A percentile compares a stretch with the other conserved stretches of the same genome.
These are phyloP conservation scores for Onychomys arenicola DNA, from an alignment of 2,797 vertebrate genomes.

Conservation along the genomic window DNA sequence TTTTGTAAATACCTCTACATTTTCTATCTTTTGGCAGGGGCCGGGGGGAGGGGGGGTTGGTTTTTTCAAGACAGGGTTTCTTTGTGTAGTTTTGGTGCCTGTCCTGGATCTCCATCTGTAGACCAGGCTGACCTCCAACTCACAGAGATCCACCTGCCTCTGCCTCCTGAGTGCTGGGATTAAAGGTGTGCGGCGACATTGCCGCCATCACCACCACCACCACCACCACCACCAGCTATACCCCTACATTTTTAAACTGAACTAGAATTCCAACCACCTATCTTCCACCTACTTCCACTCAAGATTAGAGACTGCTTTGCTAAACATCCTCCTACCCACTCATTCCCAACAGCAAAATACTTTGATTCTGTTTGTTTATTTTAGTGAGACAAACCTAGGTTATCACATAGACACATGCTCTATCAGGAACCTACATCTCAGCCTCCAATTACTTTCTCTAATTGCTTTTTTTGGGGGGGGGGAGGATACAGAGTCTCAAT, in stretches of 20 bases:
- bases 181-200: no score
- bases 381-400: not conserved
- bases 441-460: not conserved
- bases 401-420: not conserved
- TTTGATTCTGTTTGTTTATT: not conserved
- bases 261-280: constrained; percentile 7
- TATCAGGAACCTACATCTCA: not conserved
- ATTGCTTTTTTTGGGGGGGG: no score
- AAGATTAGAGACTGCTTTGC: not conserved
- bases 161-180: no score
- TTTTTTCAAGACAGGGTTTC: no score
- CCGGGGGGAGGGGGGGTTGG: no score
- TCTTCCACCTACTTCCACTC: not conserved
- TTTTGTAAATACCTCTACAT: constrained; percentile 14
- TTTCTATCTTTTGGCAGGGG: no score
- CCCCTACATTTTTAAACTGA: not conserved
- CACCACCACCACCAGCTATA: no score
- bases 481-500: not conserved
- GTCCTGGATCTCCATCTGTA: no score
- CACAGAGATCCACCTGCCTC: no score
- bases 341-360: not conserved
- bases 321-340: not conserved
- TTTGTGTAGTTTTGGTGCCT: no score
- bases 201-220: no score
- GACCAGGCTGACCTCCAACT: no score